Conservation (phyloP, 2,113 vertebrate species). For the Cryptotis parvus region DNA sequence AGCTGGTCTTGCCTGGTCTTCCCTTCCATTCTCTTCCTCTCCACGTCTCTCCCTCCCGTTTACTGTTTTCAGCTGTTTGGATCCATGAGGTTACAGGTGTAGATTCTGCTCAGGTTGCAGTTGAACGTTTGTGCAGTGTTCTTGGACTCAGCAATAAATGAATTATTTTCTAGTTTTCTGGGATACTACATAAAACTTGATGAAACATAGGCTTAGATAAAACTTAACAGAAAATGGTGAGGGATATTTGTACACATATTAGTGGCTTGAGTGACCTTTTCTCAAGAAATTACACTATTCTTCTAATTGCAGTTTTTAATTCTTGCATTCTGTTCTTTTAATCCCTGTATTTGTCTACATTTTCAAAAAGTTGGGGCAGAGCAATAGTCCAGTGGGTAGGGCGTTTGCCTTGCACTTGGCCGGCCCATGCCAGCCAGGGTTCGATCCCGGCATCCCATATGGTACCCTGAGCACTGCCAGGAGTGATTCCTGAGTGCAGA, state of each 20-base stretch:
- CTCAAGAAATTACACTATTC: background rate
- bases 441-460: too few relatives aligned
- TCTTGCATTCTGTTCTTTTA: background rate
- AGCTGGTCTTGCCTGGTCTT: constrained; percentile 14
- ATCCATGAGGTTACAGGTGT: constrained; percentile 64
- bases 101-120: constrained; percentile 73
- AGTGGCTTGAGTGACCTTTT: background rate
- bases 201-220: background rate
- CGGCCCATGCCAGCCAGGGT: too few relatives aligned
- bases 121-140: constrained; percentile 84
- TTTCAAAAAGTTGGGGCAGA: constrained; percentile 8
- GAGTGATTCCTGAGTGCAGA: too few relatives aligned
- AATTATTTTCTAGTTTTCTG: background rate
- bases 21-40: too few relatives aligned
- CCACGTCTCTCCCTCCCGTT: too few relatives aligned
- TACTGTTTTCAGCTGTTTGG: constrained; percentile 72
- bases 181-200: background rate
- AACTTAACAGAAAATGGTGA: background rate
- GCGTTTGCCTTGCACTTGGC: too few relatives aligned
- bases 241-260: background rate
- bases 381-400: too few relatives aligned
- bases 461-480: too few relatives aligned
- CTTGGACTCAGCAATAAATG: background rate
- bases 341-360: background rate
- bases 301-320: background rate